Evolutionary conservation across 2,113 vertebrate species (phyloP).

Genomic region (Tylochromis polylepis): DNA sequence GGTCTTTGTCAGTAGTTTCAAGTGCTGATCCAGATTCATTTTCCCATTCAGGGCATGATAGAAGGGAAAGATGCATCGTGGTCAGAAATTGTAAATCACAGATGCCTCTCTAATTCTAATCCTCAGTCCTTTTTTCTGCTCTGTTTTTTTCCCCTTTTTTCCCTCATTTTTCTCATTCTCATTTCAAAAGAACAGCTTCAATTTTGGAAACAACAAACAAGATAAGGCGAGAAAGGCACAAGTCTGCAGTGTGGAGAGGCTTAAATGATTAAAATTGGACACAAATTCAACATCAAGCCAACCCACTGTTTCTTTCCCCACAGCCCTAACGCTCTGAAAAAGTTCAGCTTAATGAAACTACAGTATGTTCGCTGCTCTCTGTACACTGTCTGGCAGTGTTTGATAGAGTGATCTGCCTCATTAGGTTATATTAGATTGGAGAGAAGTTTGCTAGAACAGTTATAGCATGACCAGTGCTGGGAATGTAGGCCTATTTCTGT

Average conservation of each 20-base stretch:
- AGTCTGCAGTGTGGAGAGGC: background rate
- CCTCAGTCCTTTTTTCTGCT: background rate
- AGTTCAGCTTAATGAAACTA: constrained; percentile 52
- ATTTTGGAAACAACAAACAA: background rate
- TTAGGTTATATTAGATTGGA: constrained; percentile 55
- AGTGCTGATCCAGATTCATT: background rate
- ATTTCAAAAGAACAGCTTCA: background rate
- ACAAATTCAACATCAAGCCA: background rate
- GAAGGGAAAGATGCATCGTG: background rate
- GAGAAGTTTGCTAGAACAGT: constrained; percentile 48
- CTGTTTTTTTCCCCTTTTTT: background rate
- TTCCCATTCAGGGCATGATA: background rate
- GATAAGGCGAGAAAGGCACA: background rate
- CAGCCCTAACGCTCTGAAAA: constrained; percentile 19
- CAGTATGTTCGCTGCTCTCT: constrained; percentile 52
- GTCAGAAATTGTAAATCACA: background rate
- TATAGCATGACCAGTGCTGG: constrained; percentile 17
- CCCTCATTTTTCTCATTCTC: background rate
- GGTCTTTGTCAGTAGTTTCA: constrained; percentile 20
- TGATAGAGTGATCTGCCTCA: constrained; percentile 40
- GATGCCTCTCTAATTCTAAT: background rate
- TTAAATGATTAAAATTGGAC: constrained; percentile 6
- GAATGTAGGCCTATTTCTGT: constrained; percentile 8
- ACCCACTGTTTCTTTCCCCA: background rate
- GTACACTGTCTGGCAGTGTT: constrained; percentile 42